phyloP scores from a whole-genome alignment of 1,140 invertebrate genomes.

The Oedothorax gibbosus region DNA sequence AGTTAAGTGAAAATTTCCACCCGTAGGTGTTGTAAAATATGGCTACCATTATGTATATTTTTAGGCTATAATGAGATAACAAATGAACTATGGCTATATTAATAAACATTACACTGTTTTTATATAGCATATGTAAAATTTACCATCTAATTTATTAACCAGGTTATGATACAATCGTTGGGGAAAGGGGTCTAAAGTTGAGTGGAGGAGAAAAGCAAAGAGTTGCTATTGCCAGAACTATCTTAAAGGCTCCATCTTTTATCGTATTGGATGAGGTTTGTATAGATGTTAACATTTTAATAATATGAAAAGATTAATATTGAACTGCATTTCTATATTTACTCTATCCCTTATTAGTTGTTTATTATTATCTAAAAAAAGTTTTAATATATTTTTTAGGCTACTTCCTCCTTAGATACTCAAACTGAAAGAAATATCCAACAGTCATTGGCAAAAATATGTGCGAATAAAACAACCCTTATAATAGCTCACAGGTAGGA shows the following conservation, averaged over 20 bases:
- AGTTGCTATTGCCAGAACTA: conserved; percentile 90
- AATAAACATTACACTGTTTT: no score
- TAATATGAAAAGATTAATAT: no score
- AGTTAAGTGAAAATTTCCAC: no score
- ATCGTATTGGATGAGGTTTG: conserved; percentile 90
- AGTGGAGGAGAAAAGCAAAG: conserved; percentile 92
- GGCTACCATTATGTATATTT: no score
- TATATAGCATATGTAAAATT: no score
- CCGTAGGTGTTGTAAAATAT: no score
- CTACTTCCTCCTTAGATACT: conserved; percentile 69
- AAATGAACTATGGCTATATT: no score
- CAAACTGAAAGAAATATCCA: conserved; percentile 69
- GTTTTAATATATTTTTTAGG: conserved; percentile 62
- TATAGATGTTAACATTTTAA: not conserved
- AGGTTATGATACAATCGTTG: conserved; percentile 70
- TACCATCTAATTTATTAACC: not conserved
- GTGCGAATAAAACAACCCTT: conserved; percentile 87
- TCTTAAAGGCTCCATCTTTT: conserved; percentile 87
- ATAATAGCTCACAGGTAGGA: conserved; percentile 86
- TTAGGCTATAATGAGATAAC: no score
- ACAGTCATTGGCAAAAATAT: conserved; percentile 79
- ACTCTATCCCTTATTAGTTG: not conserved
- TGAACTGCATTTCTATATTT: no score
- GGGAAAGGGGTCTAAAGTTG: conserved; percentile 71
- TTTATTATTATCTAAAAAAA: not conserved